Base-by-base conservation (phyloP, 1,140 invertebrate species). In the Drosophila willistoni region DNA sequence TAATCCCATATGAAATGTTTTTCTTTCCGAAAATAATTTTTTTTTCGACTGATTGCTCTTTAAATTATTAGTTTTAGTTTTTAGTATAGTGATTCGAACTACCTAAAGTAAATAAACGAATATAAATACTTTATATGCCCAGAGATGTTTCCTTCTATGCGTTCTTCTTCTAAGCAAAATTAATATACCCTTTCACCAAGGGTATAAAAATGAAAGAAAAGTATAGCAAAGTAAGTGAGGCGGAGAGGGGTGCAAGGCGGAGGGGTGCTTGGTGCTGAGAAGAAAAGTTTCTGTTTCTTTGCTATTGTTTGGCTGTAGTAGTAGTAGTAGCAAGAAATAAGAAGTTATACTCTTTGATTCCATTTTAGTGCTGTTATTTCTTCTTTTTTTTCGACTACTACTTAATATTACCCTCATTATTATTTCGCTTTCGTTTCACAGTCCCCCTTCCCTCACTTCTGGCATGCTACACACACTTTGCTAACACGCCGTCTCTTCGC, bases 361-460 rank as follows among this genome's bases (percentile, higher is more conserved):
- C 14, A 75, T 65, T 55, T 64, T 54, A 3, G 22, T 29, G 10
- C 17, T 13, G 17, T 57, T 36, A 44, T 63, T 73, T 51, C 33
- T 62, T 29, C 39, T 61, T 22, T 44, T 39, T 65, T 29, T 57
- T 68, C 19, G 33, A n/a, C 51, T 65, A 51, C 44, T 42, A 25
- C 56, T 77, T 68, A 77, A 86, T 86, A 87, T 83, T 87, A 83
- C 76, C 83, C 83, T 87, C 79, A 86, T 86, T 86, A 86, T 87
- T 83, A 87, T 86, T 87, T 86, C 73, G 83, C 82, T 81, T 82
- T 87, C 83, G 67, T 85, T 86, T 81, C 71, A 60, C 64, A 66
- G 44, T n/a, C 14, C 13, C 5, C 44, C 44, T 9, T 3, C 14
- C 44, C 14, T 3, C 14, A 34, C 6, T 29, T 29, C 5, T 29